Base-by-base conservation (phyloP, 2,888 invertebrate genomes). In the Entomobrya multifasciata region DNA sequence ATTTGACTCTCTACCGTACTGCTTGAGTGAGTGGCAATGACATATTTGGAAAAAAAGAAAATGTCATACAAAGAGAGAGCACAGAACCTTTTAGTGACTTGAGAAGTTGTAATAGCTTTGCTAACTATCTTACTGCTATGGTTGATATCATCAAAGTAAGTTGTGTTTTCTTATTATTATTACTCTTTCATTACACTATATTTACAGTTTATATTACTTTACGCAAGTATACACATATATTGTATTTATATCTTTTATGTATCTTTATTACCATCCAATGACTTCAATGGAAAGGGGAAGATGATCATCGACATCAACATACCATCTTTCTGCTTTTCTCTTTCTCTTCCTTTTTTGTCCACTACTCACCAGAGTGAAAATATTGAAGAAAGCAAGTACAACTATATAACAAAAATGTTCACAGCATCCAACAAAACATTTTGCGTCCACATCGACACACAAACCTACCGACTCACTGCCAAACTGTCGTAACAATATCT, bases 21-120 rank as follows among this genome's bases (percentile, higher is more conserved):
- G 44, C 10, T 47, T 70, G 70, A 70, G 25, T 25, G 70, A 70
- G 70, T 70, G 70, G 70, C 20, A 72, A 25, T 72, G 30, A 52
- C 72, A 72, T 49, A 67, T n/a, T 20, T 70, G 67, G 20, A 67
- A 67, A 22, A 67, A n/a, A 67, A 67, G 15, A 11, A 30, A 30
- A n/a, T n/a, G n/a, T n/a, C n/a, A n/a, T n/a, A 2, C 8, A 72
- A 49, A 49, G 25, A 49, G 27, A 25, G 25, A n/a, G 72, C 30
- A 27, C 52, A n/a, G n/a, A n/a, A n/a, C 13, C 67, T 44, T 67
- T 47, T 44, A 52, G 17, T 72, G 49, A 72, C 72, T 72, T 72
- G 72, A 72, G 72, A 49, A 72, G 52, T 72, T 52, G 72, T 82
- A 82, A 82, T 82, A 82, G 82, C 82, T 82, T 74, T 82, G 82